Conservation (phyloP, 2,797 vertebrate genomes). For the Danio aesculapii region DNA sequence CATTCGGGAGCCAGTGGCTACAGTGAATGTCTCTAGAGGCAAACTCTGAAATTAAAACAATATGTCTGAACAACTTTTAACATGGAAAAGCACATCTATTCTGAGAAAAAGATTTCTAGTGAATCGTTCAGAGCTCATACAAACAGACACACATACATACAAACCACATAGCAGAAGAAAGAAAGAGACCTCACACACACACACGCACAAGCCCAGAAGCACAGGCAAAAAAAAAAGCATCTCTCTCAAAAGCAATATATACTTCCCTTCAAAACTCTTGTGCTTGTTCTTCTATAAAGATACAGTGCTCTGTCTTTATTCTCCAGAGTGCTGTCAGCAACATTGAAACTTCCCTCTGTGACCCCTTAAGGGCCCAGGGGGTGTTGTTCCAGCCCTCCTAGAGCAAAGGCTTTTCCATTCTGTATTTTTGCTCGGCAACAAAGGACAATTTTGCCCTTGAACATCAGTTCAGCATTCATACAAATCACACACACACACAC, state of each 20-base stretch:
- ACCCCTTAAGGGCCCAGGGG: conserved; percentile 9
- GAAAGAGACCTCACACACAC: neutral
- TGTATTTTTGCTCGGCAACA: conserved; percentile 9
- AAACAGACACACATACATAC: neutral
- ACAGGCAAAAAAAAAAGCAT: neutral
- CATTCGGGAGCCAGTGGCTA: conserved; percentile 13
- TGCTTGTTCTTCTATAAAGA: conserved; percentile 10
- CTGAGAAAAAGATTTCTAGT: conserved; percentile 11
- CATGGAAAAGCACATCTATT: conserved; percentile 3
- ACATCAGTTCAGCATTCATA: conserved; percentile 15
- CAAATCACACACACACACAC: neutral
- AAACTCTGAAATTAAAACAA: conserved; percentile 46
- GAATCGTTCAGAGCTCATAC: neutral
- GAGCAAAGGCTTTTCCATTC: conserved; percentile 13
- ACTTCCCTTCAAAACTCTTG: neutral
- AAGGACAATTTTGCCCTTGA: conserved; percentile 15
- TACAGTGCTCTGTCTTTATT: conserved; percentile 3
- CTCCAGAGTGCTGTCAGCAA: conserved; percentile 7
- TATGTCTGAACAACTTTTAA: conserved; percentile 28
- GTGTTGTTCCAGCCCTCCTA: neutral
- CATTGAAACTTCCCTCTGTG: conserved; percentile 32
- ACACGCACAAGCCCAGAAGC: neutral
- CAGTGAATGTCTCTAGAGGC: conserved; percentile 28
- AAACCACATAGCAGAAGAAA: conserved; percentile 1
- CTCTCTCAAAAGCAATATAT: conserved; percentile 2